Base-by-base conservation (phyloP, 2,113 vertebrate genomes). In the Cygnus atratus region DNA sequence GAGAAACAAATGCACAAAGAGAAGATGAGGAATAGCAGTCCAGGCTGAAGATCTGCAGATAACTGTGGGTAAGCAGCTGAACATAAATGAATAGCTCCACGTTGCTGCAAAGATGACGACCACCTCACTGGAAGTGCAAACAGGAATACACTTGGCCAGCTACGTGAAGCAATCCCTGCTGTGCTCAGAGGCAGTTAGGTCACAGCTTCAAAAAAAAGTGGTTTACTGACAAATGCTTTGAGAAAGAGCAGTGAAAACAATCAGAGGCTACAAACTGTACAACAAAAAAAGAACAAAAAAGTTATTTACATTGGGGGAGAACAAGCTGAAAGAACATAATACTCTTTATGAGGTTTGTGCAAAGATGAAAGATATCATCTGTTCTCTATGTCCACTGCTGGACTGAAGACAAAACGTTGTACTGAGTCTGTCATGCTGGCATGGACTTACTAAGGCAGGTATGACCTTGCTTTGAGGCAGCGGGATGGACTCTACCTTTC, bases 41-140 rank as follows among this genome's bases (percentile, higher is more conserved):
- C 44, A 59, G 65, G 39, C n/a, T 52, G 21, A 5, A 59, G 46
- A 46, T 16, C 14, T 33, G 17, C 0, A 0, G 12, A 0, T 19
- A 37, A 12, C 13, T 3, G 33, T 2, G 13, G 31, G 11, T 52
- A 62, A 43, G 33, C 41, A 79, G 31, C 76, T 29, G 16, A 79
- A 83, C 21, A 24, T 13, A 33, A 46, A 8, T 3, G 8, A 44
- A 13, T 13, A 11, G 12, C 33, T 8, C 44, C 2, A 0, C 16
- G 8, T 13, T n/a, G 33, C 62, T 62, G 22, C 57, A 58, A 43
- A 58, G 57, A 52, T 1, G 10, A 66, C 24, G 25, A 59, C 13
- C 39, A 31, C 21, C 68, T 82, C 31, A 24, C 52, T 43, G 44
- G 12, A 71, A 61, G 21, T 16, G 39, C 39, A 33, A 62, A 79